These are phyloP conservation scores for Smittia sp. DNA, from an alignment of 2,888 invertebrate genomes.

Conservation along the genomic window DNA sequence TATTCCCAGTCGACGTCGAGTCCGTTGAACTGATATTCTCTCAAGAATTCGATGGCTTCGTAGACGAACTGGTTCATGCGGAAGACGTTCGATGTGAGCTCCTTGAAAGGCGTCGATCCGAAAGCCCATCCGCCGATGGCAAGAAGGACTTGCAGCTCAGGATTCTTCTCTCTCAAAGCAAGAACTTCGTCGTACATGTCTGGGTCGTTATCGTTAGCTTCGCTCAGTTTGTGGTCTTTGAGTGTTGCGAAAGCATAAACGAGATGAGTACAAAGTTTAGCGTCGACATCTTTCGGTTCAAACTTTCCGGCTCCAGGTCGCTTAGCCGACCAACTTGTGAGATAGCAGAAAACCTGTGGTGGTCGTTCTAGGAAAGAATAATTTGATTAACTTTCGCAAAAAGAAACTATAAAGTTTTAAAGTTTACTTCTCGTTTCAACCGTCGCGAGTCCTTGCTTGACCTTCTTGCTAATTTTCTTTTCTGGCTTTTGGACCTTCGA, in stretches of 20 bases:
- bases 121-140: slow-evolving; percentile 97
- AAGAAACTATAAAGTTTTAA: not conserved
- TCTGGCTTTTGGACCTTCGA: slow-evolving; percentile 66
- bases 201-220: slow-evolving; percentile 75
- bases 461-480: slow-evolving; percentile 56
- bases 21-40: slow-evolving; percentile 89
- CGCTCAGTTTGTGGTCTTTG: slow-evolving; percentile 77
- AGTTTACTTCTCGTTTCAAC: slow-evolving; percentile 64
- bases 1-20: slow-evolving; percentile 94
- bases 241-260: slow-evolving; percentile 93
- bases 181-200: slow-evolving; percentile 85
- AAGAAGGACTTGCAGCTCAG: slow-evolving; percentile 69
- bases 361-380: slow-evolving; percentile 72
- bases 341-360: slow-evolving; percentile 88
- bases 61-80: slow-evolving; percentile 95
- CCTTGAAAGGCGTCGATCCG: slow-evolving; percentile 91
- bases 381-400: not conserved
- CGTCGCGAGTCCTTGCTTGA: slow-evolving; percentile 56
- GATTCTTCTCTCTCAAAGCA: slow-evolving; percentile 81
- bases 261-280: slow-evolving; percentile 87
- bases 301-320: slow-evolving; percentile 85
- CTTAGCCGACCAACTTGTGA: slow-evolving; percentile 95
- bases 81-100: slow-evolving; percentile 85
- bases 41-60: slow-evolving; percentile 87
- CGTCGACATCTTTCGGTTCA: slow-evolving; percentile 83